These are phyloP conservation scores for Hippopotamus amphibius DNA, from an alignment of 2,113 vertebrate genomes.

Conservation along the genomic window DNA sequence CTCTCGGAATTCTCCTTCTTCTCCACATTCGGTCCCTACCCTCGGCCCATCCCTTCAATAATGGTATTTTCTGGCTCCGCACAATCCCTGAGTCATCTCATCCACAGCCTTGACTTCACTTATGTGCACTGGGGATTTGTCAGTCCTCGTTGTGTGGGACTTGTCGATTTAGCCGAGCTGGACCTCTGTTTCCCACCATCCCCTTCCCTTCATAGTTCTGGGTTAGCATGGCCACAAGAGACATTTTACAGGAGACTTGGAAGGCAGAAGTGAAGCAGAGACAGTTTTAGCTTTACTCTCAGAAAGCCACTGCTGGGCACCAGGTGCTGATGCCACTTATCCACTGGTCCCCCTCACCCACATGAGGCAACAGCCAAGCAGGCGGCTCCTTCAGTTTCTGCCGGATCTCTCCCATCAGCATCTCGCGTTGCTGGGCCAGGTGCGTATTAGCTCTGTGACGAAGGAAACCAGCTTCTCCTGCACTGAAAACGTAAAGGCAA, in stretches of 20 bases:
- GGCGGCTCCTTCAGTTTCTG: neutral
- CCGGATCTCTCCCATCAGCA: neutral
- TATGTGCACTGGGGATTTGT: neutral
- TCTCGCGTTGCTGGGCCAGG: neutral
- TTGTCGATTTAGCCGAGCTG: neutral
- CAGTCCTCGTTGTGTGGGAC: neutral
- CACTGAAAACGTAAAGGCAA: neutral
- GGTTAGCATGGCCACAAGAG: neutral
- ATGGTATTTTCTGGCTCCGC: neutral
- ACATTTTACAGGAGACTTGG: neutral
- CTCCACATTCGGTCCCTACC: neutral
- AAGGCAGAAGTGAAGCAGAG: neutral
- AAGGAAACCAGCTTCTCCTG: neutral
- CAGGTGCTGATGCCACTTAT: neutral
- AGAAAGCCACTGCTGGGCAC: neutral
- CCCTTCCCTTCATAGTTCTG: neutral
- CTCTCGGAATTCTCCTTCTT: neutral
- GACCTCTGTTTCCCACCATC: neutral
- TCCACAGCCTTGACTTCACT: neutral
- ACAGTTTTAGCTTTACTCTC: neutral
- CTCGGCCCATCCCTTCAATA: neutral
- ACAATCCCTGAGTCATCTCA: neutral
- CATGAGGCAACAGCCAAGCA: neutral
- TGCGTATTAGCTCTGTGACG: neutral
- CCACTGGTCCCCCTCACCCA: rapidly evolving